Conservation (phyloP, 2,797 vertebrate species). For the Varecia variegata region DNA sequence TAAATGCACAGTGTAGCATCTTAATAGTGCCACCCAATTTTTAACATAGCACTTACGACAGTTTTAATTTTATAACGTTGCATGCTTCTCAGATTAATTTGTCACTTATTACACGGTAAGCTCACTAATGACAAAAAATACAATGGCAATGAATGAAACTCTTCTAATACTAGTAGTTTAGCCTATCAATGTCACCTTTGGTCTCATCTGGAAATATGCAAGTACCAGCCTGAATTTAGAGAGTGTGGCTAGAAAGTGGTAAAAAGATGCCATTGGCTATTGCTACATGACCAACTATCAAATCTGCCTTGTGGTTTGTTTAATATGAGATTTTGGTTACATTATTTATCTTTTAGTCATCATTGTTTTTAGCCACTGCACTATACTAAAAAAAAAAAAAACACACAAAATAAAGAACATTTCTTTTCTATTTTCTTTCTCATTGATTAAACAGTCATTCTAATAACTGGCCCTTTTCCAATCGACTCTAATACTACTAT, state of each 20-base stretch:
- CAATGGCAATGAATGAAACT: background rate
- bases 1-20: background rate
- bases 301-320: background rate
- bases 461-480: background rate
- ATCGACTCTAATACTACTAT: background rate
- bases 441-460: background rate
- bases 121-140: background rate
- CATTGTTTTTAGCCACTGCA: background rate
- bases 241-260: background rate
- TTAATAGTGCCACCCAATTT: background rate
- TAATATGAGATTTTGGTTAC: background rate
- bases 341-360: background rate
- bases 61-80: constrained; percentile 5
- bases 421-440: background rate
- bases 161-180: background rate
- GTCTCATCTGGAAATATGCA: background rate
- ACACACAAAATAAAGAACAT: background rate
- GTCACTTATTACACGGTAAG: background rate
- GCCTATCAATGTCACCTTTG: background rate
- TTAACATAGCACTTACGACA: background rate
- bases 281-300: background rate
- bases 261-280: background rate
- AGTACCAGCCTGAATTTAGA: background rate
- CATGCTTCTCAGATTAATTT: background rate
- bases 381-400: background rate